phyloP scores from a whole-genome alignment of 2,797 vertebrate genomes.

The Pangasius larnaudii region DNA sequence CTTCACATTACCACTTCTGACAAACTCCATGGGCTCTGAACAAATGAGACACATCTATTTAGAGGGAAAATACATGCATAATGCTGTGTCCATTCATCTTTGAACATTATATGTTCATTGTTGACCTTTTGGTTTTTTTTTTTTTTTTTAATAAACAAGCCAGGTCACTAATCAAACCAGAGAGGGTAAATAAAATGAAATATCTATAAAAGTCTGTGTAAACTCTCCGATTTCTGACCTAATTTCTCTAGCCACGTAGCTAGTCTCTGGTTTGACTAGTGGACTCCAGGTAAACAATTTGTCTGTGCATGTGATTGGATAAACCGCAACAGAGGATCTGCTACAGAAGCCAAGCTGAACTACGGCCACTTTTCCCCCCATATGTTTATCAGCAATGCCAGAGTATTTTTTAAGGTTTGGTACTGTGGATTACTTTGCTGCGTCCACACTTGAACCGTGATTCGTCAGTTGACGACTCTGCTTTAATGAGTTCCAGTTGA shows the following conservation, averaged over 20 bases:
- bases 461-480: too few relatives aligned
- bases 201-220: background rate
- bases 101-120: background rate
- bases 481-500: background rate
- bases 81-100: background rate
- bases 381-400: background rate
- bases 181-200: background rate
- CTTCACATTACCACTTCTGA: background rate
- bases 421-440: background rate
- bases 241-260: background rate
- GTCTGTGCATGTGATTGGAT: background rate
- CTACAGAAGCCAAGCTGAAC: background rate
- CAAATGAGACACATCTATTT: background rate
- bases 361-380: background rate
- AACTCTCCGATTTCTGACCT: background rate
- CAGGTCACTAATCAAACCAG: background rate
- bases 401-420: background rate
- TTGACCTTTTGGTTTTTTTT: background rate
- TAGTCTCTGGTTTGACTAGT: background rate
- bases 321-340: background rate
- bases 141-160: background rate
- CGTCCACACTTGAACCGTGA: background rate
- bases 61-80: background rate
- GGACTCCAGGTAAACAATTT: background rate
- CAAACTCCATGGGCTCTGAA: background rate